Evolutionary conservation across 2,888 invertebrate species (phyloP).

Genomic region (Dryococelus australis): DNA sequence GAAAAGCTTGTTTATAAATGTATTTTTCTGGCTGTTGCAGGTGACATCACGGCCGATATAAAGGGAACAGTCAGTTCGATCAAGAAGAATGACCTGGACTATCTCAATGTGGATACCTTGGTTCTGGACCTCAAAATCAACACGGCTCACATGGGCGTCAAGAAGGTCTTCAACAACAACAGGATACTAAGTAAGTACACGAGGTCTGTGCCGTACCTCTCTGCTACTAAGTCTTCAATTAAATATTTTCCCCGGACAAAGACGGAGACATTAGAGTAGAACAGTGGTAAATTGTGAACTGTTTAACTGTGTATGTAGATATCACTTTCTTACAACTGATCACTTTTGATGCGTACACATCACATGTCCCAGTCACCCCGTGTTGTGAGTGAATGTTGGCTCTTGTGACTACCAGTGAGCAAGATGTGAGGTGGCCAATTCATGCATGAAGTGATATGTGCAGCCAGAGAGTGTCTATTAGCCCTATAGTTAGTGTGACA

Average conservation of each 20-base stretch:
- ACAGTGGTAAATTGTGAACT: not conserved
- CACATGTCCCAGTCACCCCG: too few species aligned
- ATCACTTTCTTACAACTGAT: too few species aligned
- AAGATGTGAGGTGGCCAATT: too few species aligned
- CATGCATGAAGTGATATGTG: too few species aligned
- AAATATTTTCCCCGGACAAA: too few species aligned
- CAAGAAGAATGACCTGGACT: constrained; percentile 60
- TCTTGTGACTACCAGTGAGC: too few species aligned
- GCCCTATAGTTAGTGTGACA: too few species aligned
- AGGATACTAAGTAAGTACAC: constrained; percentile 69
- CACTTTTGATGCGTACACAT: too few species aligned
- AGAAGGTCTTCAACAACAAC: constrained; percentile 73
- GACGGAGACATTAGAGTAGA: not conserved
- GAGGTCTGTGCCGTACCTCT: not conserved
- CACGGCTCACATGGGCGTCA: constrained; percentile 69
- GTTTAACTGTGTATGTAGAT: not conserved
- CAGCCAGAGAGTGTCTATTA: too few species aligned
- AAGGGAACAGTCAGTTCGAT: constrained; percentile 65
- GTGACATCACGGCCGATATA: constrained; percentile 66
- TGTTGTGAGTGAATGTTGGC: too few species aligned
- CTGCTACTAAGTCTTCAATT: not conserved
- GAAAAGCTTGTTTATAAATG: not conserved
- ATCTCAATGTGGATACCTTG: constrained; percentile 69
- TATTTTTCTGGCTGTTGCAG: constrained; percentile 52
- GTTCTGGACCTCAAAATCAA: constrained; percentile 68